Evolutionary conservation across 2,888 invertebrate species (phyloP).

Genomic region (Cantharis lateralis): DNA sequence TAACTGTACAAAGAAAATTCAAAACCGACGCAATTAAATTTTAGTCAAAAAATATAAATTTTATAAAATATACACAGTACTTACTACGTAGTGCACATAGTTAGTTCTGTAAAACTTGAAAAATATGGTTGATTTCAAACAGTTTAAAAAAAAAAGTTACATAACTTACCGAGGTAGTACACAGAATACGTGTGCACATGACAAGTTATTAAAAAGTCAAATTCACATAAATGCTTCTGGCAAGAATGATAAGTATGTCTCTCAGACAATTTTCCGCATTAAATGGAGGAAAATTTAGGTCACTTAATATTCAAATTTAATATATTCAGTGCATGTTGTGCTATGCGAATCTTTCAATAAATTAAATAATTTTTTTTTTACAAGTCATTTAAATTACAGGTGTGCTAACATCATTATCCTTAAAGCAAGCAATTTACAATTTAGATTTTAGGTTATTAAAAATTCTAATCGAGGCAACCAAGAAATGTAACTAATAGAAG

Average conservation of each 20-base stretch:
- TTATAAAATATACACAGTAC: background rate
- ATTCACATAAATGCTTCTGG: background rate
- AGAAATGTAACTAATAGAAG: too few species aligned
- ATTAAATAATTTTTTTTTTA: background rate
- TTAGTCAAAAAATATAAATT: background rate
- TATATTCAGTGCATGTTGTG: slow-evolving; percentile 6
- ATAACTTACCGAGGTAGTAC: background rate
- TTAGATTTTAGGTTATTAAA: too few species aligned
- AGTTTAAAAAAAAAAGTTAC: background rate
- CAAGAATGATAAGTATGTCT: slow-evolving; percentile 8
- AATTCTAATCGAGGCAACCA: too few species aligned
- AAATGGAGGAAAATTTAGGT: slow-evolving; percentile 9
- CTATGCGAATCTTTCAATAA: background rate
- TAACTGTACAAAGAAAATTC: background rate
- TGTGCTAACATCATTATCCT: background rate
- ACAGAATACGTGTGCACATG: background rate
- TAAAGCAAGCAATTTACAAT: background rate
- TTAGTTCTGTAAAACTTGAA: background rate
- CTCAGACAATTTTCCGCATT: slow-evolving; percentile 4
- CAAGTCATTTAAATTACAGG: background rate
- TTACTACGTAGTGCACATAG: background rate
- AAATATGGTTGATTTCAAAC: background rate
- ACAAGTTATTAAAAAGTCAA: background rate
- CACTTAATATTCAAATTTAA: slow-evolving; percentile 1
- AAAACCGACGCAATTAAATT: background rate